Conservation (phyloP, 2,888 invertebrate genomes). For the Notodonta ziczac region DNA sequence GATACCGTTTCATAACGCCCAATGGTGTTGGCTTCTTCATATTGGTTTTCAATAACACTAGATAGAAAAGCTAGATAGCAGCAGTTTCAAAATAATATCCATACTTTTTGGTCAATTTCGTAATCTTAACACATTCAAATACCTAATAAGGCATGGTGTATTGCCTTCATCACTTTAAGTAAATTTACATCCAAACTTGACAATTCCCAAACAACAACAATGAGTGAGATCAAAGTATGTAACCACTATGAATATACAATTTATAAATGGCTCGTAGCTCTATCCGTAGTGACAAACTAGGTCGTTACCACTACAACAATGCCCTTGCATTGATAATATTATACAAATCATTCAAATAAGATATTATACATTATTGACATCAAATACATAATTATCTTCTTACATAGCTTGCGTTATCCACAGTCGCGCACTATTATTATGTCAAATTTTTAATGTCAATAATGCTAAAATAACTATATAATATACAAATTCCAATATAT, state of each 20-base stretch:
- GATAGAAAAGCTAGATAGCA: conserved; percentile 68
- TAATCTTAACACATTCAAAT: conserved; percentile 55
- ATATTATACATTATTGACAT: conserved; percentile 40
- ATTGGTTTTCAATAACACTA: conserved; percentile 56
- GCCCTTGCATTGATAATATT: conserved; percentile 34
- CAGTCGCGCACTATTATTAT: conserved; percentile 37
- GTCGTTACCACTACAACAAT: conserved; percentile 46
- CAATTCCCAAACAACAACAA: conserved; percentile 56
- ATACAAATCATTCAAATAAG: conserved; percentile 43
- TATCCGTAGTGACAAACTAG: conserved; percentile 41
- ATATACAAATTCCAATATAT: conserved; percentile 25
- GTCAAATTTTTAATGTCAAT: conserved; percentile 39
- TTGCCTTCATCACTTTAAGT: conserved; percentile 59
- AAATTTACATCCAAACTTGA: conserved; percentile 55
- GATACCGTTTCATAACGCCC: conserved; percentile 39
- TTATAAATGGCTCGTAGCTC: conserved; percentile 47
- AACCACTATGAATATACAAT: conserved; percentile 51
- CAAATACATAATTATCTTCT: conserved; percentile 43
- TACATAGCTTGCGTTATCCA: conserved; percentile 39
- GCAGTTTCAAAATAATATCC: conserved; percentile 57
- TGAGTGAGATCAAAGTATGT: conserved; percentile 74
- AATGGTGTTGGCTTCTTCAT: conserved; percentile 53
- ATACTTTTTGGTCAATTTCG: conserved; percentile 72
- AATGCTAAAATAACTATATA: conserved; percentile 21
- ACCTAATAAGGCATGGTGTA: conserved; percentile 66